Base-by-base conservation (phyloP, 2,888 invertebrate genomes). In the Choreutis nemorana region DNA sequence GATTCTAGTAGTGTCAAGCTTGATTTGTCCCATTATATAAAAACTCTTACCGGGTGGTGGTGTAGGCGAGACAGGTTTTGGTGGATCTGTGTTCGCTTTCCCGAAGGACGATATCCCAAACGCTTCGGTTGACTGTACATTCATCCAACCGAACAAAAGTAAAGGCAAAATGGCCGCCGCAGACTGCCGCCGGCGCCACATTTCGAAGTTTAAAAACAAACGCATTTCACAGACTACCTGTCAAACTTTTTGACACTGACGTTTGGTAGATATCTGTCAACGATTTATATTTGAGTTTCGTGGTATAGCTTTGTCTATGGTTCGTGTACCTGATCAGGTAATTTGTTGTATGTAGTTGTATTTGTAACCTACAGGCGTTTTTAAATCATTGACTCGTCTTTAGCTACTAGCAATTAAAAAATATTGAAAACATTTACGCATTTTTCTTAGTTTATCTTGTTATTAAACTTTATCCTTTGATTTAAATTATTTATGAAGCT, bases 21-120 rank as follows among this genome's bases (percentile, higher is more conserved):
- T n/a, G n/a, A n/a, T n/a, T n/a, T 23, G 23, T 23, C 23, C 23
- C 23, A 23, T 23, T 23, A 23, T 23, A 23, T 11, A 23, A 23
- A 11, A 23, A 3, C 8, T 23, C 73, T 75, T 75, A 75, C 75
- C 75, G 30, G 68, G 71, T 12, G 66, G 43, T 31, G 59, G 50
- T 12, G 75, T 66, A 0, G 71, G 65, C 12, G 67, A 64, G 13
- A 58, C 55, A 13, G 67, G 64, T 41, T 57, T 66, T 30, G 75
- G 68, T 3, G 75, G 59, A 12, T 75, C 73, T 1, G 75, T 75
- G 35, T 68, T 67, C 14, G 73, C 72, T 41, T 70, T 67, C 30
- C 75, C 75, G 37, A 73, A 73, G 5, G 73, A 71, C 2, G 72
- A 72, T 29, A 72, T 68, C 22, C 72, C 72, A 37, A 73, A 71